phyloP scores from a whole-genome alignment of 37 sponge, comb jelly and placozoan genomes.

The Cliona cf. orientalis region DNA sequence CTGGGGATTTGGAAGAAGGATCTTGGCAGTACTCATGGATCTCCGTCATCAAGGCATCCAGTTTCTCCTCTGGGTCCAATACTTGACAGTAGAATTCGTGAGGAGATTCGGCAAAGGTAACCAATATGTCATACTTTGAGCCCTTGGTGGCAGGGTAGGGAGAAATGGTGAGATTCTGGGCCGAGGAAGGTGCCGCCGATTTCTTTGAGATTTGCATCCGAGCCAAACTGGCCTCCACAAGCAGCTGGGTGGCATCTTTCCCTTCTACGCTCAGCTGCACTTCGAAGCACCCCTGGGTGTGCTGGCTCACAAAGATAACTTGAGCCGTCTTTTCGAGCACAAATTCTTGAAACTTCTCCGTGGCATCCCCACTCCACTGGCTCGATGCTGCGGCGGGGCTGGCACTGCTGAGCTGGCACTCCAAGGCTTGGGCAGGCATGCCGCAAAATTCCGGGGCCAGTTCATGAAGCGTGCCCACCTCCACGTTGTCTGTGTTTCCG shows the following conservation, averaged over 20 bases:
- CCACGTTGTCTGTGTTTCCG: constrained; percentile 64
- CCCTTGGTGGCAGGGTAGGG: constrained; percentile 11
- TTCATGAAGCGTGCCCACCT: constrained; percentile 2
- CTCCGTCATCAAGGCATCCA: constrained; percentile 56
- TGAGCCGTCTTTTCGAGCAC: constrained; percentile 3
- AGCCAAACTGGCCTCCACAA: neutral
- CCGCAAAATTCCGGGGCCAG: constrained; percentile 42
- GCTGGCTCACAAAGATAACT: neutral
- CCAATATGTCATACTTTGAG: constrained; percentile 30
- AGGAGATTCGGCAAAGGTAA: constrained; percentile 48
- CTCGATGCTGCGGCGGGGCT: neutral
- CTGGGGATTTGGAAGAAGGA: neutral
- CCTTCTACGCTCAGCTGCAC: neutral
- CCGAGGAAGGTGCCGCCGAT: neutral
- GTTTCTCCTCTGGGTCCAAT: constrained; percentile 22
- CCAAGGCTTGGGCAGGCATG: constrained; percentile 56
- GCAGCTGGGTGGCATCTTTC: constrained; percentile 1
- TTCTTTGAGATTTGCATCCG: neutral
- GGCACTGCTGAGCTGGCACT: neutral
- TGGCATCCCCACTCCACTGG: constrained; percentile 28
- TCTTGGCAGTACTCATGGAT: constrained; percentile 9
- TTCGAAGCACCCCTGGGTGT: neutral
- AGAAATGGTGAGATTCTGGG: neutral
- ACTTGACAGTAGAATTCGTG: constrained; percentile 61
- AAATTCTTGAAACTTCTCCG: constrained; percentile 10